These are phyloP conservation scores for Drosophila borealis DNA, from an alignment of 2,888 invertebrate species.

Conservation along the genomic window DNA sequence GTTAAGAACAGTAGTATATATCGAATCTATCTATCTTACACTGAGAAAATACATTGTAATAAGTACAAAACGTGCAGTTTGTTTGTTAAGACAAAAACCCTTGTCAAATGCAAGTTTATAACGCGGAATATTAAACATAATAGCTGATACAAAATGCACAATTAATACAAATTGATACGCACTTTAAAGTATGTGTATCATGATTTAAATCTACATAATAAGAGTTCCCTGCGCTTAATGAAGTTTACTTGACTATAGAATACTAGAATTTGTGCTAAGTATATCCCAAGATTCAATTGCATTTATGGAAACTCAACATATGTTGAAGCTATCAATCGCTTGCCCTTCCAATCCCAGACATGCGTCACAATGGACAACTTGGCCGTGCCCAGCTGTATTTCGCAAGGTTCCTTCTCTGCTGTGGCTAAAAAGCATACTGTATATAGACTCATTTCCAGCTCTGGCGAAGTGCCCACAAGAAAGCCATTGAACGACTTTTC, in stretches of 20 bases:
- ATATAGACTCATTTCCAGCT: conserved; percentile 78
- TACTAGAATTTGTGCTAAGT: neutral
- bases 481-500: conserved; percentile 68
- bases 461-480: conserved; percentile 78
- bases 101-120: too few species aligned
- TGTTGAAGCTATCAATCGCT: conserved; percentile 70
- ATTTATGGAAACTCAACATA: conserved; percentile 56
- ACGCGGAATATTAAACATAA: too few species aligned
- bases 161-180: too few species aligned
- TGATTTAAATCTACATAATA: too few species aligned
- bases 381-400: conserved; percentile 69
- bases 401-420: conserved; percentile 68
- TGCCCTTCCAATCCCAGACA: conserved; percentile 75
- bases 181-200: too few species aligned
- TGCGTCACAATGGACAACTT: conserved; percentile 69
- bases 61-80: too few species aligned
- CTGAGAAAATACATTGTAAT: too few species aligned
- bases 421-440: conserved; percentile 78
- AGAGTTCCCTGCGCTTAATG: neutral
- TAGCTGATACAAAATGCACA: neutral
- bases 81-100: too few species aligned
- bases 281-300: neutral
- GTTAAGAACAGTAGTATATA: conserved; percentile 2
- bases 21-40: too few species aligned
- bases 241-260: neutral